A percentile compares a stretch with the other conserved stretches of the same genome.
phyloP scores from a whole-genome alignment of 2,888 invertebrate genomes.

The Oxystoma pomonae region DNA sequence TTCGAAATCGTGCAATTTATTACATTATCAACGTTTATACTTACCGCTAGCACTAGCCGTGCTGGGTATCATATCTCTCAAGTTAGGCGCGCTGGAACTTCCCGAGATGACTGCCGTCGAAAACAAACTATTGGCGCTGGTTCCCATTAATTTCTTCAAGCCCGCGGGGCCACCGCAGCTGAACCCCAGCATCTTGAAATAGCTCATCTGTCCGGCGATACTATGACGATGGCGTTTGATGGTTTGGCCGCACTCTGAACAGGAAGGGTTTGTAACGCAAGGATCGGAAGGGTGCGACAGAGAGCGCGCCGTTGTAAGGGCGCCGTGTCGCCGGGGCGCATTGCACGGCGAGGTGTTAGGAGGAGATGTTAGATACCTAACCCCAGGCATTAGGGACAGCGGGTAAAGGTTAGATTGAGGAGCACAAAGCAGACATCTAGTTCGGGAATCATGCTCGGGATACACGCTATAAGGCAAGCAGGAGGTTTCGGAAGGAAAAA shows the following conservation, averaged over 20 bases:
- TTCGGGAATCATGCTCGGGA: conserved; percentile 33
- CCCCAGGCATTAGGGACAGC: neutral
- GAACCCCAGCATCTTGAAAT: conserved; percentile 86
- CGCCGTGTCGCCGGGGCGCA: conserved; percentile 29
- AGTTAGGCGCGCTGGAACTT: conserved; percentile 87
- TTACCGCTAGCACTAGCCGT: conserved; percentile 72
- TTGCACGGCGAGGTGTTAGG: conserved; percentile 34
- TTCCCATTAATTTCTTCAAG: conserved; percentile 59
- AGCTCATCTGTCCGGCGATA: conserved; percentile 93
- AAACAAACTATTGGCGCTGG: conserved; percentile 82
- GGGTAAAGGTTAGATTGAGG: no score
- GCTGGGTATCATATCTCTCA: conserved; percentile 81
- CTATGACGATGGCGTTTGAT: conserved; percentile 87
- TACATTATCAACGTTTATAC: conserved; percentile 34
- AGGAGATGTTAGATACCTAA: no score
- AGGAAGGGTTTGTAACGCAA: conserved; percentile 37
- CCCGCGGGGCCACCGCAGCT: conserved; percentile 56
- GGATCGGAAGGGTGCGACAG: conserved; percentile 38
- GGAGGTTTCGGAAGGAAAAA: conserved; percentile 35
- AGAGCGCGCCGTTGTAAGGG: conserved; percentile 34
- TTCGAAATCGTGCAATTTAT: no score
- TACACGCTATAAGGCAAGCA: conserved; percentile 39
- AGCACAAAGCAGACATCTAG: conserved; percentile 31
- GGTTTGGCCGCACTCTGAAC: conserved; percentile 42
- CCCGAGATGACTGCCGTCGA: conserved; percentile 96